Base-by-base conservation (phyloP, 2,113 vertebrate genomes). In the Loxodonta africana region DNA sequence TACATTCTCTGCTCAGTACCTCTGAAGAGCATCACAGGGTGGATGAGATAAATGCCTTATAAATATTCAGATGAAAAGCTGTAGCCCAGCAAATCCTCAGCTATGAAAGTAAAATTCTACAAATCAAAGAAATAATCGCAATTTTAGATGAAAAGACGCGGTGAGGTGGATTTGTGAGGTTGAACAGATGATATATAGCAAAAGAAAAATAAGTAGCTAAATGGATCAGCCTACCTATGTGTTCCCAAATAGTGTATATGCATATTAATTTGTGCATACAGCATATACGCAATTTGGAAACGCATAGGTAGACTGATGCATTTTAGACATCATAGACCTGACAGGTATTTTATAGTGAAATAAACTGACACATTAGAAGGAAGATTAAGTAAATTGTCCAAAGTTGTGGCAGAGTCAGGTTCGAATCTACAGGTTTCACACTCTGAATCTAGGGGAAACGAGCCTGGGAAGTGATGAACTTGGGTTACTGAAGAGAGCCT, bases 61-160 rank as follows among this genome's bases (percentile, higher is more conserved):
- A 9, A 67, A 93, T 71, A 91, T 81, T 30, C 85, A 62, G 20
- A 71, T 93, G 26, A 93, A 85, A 93, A 93, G 23, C 25, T 60
- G 37, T 73, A 86, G 44, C 26, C 74, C 91, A 62, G 25, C 2
- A 96, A 46, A 80, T 94, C 44, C 33, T 88, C 41, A 95, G 78
- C 62, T 77, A 44, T 76, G 21, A 90, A 95, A 91, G 20, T 53
- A 84, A 96, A 97, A 92, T 82, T 91, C 74, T 91, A 93, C 10
- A 85, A 12, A 44, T 84, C 30, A 74, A 48, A 30, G 17, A 93
- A 94, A 91, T 30, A 93, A 85, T 11, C 65, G 41, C 21, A 91
- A 65, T 60, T 83, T n/a, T 87, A 83, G 48, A 63, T 80, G 71
- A 84, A 93, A 93, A 80, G 30, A 21, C 26, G 37, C 18, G 10